Evolutionary conservation across 1,140 invertebrate genomes (phyloP), one percentile per base, ranked within the genome.

Genomic region (Meloidogyne chitwoodi): DNA sequence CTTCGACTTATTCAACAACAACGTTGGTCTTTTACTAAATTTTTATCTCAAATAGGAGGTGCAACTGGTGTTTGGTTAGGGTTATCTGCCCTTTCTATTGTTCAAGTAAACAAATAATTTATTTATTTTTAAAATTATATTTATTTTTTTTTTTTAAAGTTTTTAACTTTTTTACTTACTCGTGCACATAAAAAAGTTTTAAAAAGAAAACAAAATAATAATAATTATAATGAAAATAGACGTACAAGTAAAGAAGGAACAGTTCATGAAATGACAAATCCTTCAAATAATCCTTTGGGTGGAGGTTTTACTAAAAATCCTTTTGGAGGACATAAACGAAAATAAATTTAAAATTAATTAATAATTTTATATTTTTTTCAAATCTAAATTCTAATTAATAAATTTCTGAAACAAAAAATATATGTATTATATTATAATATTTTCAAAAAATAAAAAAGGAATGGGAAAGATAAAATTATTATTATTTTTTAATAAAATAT

Each of bases 21-120:
- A 63, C 65, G 69, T 19, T 80, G 64, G 34, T 65, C 79, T 22
- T 19, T 68, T 11, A 62, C 56, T 11, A 72, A 34, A 26, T 80
- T 80, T 68, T 56, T 79, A 63, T 73, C 81, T 31, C 79, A 66
- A 24, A 41, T 80, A 14, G 79, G 79, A 38, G 79, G 79, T 11
- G 65, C 79, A 38, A 62, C 83, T 26, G 79, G 79, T 38, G 44
- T 80, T 34, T 80, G 79, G 72, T 48, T 80, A 34, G 79, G 79
- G 19, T 38, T 80, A 27, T 83, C 80, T 22, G 69, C 81, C 14
- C 64, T 80, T 19, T 80, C 64, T 64, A 26, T 82, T 34, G 48
- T 80, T 66, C 80, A 83, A 31, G 79, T 72, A 41, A 41, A 41
- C 2, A 41, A 14, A 41, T 19, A 14, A 2, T 44, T 44, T 44